These are phyloP conservation scores for Leptopilina drosophilae DNA, from an alignment of 2,888 invertebrate species.

Conservation along the genomic window DNA sequence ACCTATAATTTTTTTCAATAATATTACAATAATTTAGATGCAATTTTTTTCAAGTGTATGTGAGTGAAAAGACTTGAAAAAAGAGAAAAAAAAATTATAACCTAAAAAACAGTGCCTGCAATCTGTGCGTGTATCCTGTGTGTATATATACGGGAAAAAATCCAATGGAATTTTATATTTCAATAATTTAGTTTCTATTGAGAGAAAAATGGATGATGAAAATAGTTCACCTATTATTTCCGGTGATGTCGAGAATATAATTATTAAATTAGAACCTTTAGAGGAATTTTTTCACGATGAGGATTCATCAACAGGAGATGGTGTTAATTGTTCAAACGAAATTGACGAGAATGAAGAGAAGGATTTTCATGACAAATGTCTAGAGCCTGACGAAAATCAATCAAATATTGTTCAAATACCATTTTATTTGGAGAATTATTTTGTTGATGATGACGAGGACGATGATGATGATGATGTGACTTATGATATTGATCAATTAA, in stretches of 20 bases:
- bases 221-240: conserved; percentile 49
- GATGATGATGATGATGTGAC: no score
- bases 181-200: not conserved
- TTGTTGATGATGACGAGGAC: conserved; percentile 44
- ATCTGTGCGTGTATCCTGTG: no score
- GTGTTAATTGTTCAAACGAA: not conserved
- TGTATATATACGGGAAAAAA: not conserved
- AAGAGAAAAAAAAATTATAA: no score
- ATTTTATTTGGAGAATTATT: conserved; percentile 55
- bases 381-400: conserved; percentile 48
- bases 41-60: no score
- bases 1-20: no score
- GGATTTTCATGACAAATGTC: conserved; percentile 30
- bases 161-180: not conserved
- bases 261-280: conserved; percentile 54
- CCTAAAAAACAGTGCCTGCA: no score
- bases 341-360: conserved; percentile 38
- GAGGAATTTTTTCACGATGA: conserved; percentile 48
- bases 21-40: no score
- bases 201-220: conserved; percentile 48
- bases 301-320: conserved; percentile 44
- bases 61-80: no score
- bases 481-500: no score
- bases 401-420: conserved; percentile 53
- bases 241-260: conserved; percentile 52